These are phyloP conservation scores for Silurus lanzhouensis DNA, from an alignment of 2,797 vertebrate species.

Conservation along the genomic window DNA sequence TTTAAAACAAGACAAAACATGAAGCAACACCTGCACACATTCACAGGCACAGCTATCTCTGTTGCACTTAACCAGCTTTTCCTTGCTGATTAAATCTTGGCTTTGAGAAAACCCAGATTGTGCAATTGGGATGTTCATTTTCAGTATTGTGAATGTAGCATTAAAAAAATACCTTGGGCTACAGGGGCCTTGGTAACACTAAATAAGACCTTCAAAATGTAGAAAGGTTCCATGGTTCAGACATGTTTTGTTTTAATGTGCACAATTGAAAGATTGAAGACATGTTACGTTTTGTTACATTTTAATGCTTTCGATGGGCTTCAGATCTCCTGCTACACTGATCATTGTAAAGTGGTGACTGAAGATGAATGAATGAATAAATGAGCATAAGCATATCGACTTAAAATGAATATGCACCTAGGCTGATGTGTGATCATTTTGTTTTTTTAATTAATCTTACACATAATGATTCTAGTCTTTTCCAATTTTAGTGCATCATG, in stretches of 20 bases:
- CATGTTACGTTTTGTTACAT: background rate
- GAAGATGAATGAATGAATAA: background rate
- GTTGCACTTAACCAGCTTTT: background rate
- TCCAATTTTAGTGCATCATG: background rate
- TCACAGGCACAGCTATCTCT: background rate
- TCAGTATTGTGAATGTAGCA: background rate
- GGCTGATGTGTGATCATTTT: background rate
- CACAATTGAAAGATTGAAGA: background rate
- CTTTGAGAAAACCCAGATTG: background rate
- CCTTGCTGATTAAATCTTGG: background rate
- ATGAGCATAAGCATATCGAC: background rate
- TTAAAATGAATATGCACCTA: background rate
- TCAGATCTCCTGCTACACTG: background rate
- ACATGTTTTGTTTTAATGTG: background rate
- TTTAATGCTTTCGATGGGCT: background rate
- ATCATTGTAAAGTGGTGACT: background rate
- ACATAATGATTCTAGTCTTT: background rate
- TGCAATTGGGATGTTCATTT: background rate
- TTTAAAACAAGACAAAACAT: background rate
- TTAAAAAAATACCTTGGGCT: background rate
- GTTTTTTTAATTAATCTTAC: background rate
- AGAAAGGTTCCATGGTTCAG: background rate
- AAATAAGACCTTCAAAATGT: background rate
- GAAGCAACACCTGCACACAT: background rate
- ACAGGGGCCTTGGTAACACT: background rate